Evolutionary conservation across 2,797 vertebrate species (phyloP).

Genomic region (Sphenodon punctatus): DNA sequence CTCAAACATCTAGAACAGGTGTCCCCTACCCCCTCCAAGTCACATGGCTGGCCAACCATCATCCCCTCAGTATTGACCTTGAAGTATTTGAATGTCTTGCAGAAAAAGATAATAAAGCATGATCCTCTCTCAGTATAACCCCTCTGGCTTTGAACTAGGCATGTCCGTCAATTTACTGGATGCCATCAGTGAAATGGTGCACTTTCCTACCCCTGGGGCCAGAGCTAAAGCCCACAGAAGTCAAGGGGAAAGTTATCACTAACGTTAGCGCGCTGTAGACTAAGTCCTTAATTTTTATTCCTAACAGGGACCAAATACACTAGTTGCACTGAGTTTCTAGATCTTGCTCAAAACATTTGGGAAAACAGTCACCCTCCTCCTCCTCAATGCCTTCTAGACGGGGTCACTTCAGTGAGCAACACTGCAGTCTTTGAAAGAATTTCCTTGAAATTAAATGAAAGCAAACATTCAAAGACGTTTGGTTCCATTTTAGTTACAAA

Average conservation of each 20-base stretch:
- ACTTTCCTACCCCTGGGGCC: background rate
- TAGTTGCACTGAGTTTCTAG: background rate
- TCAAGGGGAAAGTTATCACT: background rate
- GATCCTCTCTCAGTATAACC: background rate
- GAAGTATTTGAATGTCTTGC: background rate
- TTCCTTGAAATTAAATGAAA: background rate
- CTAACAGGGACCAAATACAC: background rate
- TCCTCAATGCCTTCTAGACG: too few relatives aligned
- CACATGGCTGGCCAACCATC: too few relatives aligned
- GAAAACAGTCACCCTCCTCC: background rate
- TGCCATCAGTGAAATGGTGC: background rate
- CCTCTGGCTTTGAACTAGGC: background rate
- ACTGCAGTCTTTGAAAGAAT: background rate
- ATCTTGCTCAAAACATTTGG: background rate
- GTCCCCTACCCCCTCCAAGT: too few relatives aligned
- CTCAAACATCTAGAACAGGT: too few relatives aligned
- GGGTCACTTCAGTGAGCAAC: background rate
- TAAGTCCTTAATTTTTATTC: background rate
- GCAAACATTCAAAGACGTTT: background rate
- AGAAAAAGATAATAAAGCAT: background rate
- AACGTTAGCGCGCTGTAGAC: accelerated
- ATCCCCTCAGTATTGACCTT: background rate
- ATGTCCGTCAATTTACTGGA: background rate
- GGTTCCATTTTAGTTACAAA: background rate
- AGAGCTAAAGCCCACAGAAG: background rate